Percentiles rank a stretch among this genome's conserved stretches.
Evolutionary conservation across 2,113 vertebrate genomes (phyloP).

Genomic region (Mobula birostris): DNA sequence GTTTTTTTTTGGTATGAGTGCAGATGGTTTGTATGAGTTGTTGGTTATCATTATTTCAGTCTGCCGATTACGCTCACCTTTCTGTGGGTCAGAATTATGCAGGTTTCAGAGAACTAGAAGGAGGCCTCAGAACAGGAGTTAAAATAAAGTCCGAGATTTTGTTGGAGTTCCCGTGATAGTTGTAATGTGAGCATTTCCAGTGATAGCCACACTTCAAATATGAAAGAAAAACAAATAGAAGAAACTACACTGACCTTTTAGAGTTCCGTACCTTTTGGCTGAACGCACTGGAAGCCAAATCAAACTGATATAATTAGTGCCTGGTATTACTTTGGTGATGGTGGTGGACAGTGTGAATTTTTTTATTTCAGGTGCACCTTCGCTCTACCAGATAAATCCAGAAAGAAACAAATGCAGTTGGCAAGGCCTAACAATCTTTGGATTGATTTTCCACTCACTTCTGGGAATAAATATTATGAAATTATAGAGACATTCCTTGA

Average conservation of each 20-base stretch:
- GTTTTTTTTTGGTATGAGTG: background rate
- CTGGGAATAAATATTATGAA: background rate
- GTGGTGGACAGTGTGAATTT: background rate
- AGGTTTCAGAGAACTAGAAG: background rate
- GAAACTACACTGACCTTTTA: background rate
- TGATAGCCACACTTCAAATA: too few relatives aligned
- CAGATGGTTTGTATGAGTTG: background rate
- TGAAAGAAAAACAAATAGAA: background rate
- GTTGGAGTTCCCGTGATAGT: background rate
- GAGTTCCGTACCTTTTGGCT: background rate
- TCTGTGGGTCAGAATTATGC: background rate
- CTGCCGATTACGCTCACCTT: background rate
- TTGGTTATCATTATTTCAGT: background rate
- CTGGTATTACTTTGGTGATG: background rate
- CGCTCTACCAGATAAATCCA: background rate
- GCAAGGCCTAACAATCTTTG: background rate
- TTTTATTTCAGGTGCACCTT: background rate
- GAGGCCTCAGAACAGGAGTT: background rate
- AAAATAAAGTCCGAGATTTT: background rate
- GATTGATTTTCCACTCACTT: background rate
- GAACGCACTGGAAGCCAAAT: background rate
- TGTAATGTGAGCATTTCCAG: too few relatives aligned
- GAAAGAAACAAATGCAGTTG: background rate
- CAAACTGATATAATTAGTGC: background rate
- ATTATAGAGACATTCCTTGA: background rate